These are phyloP conservation scores for Borostomias antarcticus DNA, from an alignment of 2,797 vertebrate species.

Conservation along the genomic window DNA sequence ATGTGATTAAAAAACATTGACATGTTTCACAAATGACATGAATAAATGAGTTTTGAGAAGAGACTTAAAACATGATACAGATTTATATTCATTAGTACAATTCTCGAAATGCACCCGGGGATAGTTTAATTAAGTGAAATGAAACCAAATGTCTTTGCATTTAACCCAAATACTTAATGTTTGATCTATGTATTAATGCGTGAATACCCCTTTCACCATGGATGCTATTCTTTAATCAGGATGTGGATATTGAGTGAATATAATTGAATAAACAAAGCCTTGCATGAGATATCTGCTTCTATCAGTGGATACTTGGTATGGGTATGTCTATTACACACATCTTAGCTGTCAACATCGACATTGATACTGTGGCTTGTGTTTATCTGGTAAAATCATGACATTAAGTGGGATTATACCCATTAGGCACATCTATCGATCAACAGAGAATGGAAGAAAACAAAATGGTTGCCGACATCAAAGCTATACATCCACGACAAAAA, in stretches of 20 bases:
- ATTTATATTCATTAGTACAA: too few species aligned
- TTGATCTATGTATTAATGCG: too few species aligned
- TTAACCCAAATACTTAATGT: too few species aligned
- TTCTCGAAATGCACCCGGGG: too few species aligned
- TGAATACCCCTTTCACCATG: too few species aligned
- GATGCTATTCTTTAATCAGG: conserved; percentile 67
- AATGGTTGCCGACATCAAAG: conserved; percentile 45
- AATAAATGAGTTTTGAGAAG: too few species aligned
- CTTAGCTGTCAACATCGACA: conserved; percentile 66
- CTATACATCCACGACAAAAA: conserved; percentile 45
- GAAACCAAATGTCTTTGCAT: too few species aligned
- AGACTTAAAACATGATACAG: too few species aligned
- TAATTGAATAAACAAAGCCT: conserved; percentile 78
- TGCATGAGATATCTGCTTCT: conserved; percentile 73
- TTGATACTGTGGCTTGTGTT: conserved; percentile 71
- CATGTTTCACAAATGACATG: too few species aligned
- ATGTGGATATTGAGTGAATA: conserved; percentile 68
- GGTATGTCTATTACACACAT: conserved; percentile 79
- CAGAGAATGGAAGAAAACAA: conserved; percentile 65
- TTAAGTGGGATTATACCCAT: conserved; percentile 68
- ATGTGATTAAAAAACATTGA: too few species aligned
- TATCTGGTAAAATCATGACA: conserved; percentile 79
- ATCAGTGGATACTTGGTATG: conserved; percentile 81
- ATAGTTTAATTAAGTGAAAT: too few species aligned
- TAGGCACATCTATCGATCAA: conserved; percentile 67